Evolutionary conservation across 2,113 vertebrate genomes (phyloP).

Genomic region (Protobothrops flavoviridis): DNA sequence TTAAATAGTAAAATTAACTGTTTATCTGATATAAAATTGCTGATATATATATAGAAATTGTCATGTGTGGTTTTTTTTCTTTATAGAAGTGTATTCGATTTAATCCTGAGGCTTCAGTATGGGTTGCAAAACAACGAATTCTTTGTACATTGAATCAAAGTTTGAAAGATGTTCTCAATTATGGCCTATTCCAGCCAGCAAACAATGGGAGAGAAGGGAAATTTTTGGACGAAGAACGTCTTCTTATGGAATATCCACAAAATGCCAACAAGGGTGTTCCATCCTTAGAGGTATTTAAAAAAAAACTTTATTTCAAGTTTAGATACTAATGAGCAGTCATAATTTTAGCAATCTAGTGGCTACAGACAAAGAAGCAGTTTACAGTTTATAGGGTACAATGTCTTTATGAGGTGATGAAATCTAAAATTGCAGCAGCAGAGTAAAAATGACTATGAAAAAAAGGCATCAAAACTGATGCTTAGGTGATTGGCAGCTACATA

Average conservation of each 20-base stretch:
- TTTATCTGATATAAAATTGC: background rate
- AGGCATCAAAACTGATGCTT: background rate
- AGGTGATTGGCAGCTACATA: background rate
- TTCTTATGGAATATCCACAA: constrained; percentile 89
- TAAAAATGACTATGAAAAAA: background rate
- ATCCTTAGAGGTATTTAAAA: constrained; percentile 81
- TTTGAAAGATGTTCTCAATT: constrained; percentile 93
- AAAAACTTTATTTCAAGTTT: background rate
- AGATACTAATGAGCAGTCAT: background rate
- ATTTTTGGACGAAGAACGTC: constrained; percentile 91
- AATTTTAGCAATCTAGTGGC: background rate
- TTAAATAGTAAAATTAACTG: background rate
- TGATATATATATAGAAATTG: background rate
- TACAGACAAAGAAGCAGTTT: background rate
- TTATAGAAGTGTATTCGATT: constrained; percentile 93
- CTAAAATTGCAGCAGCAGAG: background rate
- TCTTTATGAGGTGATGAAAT: background rate
- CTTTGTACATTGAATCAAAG: constrained; percentile 89
- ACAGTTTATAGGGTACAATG: background rate
- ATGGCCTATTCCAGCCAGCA: constrained; percentile 91
- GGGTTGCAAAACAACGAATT: constrained; percentile 89
- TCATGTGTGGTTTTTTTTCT: background rate
- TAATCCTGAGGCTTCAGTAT: constrained; percentile 86
- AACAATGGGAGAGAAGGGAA: constrained; percentile 84
- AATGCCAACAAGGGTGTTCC: constrained; percentile 83